phyloP scores from a whole-genome alignment of 2,888 invertebrate genomes.

The Choreutis nemorana region DNA sequence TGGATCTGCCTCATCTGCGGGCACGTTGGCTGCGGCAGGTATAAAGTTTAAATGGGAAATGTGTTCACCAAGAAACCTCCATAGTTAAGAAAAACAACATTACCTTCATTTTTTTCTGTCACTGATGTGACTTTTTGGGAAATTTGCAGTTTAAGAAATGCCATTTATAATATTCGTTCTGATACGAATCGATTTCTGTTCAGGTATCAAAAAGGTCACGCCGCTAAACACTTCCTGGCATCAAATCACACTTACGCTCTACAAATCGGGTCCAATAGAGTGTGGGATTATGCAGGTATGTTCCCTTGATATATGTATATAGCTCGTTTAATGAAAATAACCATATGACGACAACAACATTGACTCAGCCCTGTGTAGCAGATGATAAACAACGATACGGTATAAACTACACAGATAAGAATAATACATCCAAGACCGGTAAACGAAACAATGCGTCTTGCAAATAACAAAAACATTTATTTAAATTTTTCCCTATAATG shows the following conservation, averaged over 20 bases:
- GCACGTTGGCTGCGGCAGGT: constrained; percentile 97
- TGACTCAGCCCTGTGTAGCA: too few species aligned
- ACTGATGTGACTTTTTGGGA: not conserved
- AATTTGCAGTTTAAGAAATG: not conserved
- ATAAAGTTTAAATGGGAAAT: too few species aligned
- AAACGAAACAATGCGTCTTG: too few species aligned
- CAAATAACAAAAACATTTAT: too few species aligned
- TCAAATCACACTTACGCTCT: constrained; percentile 98
- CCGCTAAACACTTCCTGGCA: constrained; percentile 92
- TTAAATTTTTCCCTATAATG: too few species aligned
- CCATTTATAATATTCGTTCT: constrained; percentile 4
- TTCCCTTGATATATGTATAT: not conserved
- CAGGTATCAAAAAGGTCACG: constrained; percentile 82
- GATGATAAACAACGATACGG: too few species aligned
- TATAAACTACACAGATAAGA: too few species aligned
- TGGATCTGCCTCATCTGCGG: constrained; percentile 99
- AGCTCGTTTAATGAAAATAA: not conserved
- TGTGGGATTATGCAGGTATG: constrained; percentile 99
- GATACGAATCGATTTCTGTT: too few species aligned
- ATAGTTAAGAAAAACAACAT: not conserved
- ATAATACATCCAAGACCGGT: too few species aligned
- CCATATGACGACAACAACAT: too few species aligned
- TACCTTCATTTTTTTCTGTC: not conserved
- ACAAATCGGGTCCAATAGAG: constrained; percentile 94
- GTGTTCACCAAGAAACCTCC: too few species aligned